Evolutionary conservation across 2,113 vertebrate genomes (phyloP), one percentile per base, ranked within the genome.

Genomic region (Cricetomys ansorgei): DNA sequence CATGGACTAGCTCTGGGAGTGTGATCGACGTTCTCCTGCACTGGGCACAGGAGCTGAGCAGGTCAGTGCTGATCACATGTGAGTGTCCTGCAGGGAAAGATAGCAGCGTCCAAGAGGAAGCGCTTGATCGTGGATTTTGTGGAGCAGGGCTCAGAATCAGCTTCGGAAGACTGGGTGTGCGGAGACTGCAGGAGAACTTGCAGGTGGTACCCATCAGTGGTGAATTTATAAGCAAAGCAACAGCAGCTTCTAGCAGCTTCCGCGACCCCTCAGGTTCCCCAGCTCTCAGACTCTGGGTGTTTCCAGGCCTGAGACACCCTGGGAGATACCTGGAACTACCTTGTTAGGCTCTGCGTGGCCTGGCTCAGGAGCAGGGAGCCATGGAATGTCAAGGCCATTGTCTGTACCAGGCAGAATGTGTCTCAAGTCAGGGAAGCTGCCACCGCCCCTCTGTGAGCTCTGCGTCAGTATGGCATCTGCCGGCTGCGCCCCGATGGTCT

Each of bases 141-240:
- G 4, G 27, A 25, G 5, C 2, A 0, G 45, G 70, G 85, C 55
- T 50, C 2, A 0, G 8, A 48, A 3, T 17, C 0, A 0, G 11
- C 55, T 21, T 5, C 0, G 48, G 23, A n/a, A 55, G 40, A 31
- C 1, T 0, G 21, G 48, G 2, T 25, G 0, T 29, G 31, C 53
- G 76, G 70, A 29, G 75, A 31, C 50, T 6, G 4, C 2, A 23
- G 80, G 34, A 34, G 19, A 34, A 13, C 37, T 25, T 27, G 31
- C 57, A 86, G 48, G 59, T 12, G 16, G 57, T 1, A 0, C 16
- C 65, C n/a, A 21, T 31, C 34, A 37, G 84, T 8, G 4, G 29
- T 3, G 4, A 59, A n/a, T 31, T 69, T 77, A 7, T 70, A 34
- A 76, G 69, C 19, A 76, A 21, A 50, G 21, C 9, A 2, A 0